Percentiles rank a stretch among this genome's conserved stretches.
Evolutionary conservation across 2,888 invertebrate genomes (phyloP).

Genomic region (Euplagia quadripunctaria): DNA sequence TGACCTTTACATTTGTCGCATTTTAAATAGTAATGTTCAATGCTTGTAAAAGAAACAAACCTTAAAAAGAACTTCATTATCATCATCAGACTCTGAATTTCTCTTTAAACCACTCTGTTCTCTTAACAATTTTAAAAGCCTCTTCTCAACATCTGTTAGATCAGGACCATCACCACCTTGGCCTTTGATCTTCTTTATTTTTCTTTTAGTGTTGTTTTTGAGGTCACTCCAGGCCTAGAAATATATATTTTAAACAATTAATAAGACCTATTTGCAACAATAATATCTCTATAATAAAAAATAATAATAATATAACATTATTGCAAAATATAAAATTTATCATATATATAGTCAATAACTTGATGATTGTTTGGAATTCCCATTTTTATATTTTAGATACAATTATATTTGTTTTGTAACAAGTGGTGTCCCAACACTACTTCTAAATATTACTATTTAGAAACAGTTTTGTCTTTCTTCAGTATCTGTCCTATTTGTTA

Average conservation of each 20-base stretch:
- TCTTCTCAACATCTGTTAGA: slow-evolving; percentile 29
- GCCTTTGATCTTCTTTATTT: slow-evolving; percentile 25
- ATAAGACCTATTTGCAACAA: not conserved
- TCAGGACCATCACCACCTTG: slow-evolving; percentile 14
- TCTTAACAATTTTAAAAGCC: slow-evolving; percentile 29
- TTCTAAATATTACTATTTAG: too few species aligned
- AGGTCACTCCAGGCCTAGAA: slow-evolving; percentile 52
- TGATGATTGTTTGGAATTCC: too few species aligned
- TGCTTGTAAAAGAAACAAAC: slow-evolving; percentile 11
- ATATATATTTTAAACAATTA: not conserved
- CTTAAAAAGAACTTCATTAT: slow-evolving; percentile 24
- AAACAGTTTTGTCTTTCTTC: too few species aligned
- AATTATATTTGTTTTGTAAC: too few species aligned
- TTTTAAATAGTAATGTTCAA: too few species aligned
- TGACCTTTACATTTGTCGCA: too few species aligned
- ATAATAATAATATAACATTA: not conserved
- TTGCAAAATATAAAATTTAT: too few species aligned
- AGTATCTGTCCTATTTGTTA: too few species aligned
- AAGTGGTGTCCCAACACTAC: too few species aligned
- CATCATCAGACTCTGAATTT: slow-evolving; percentile 18
- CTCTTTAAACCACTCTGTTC: slow-evolving; percentile 10
- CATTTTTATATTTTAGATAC: too few species aligned
- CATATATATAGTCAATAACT: too few species aligned
- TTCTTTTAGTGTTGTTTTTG: slow-evolving; percentile 46
- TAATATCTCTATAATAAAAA: too few species aligned